Percentiles rank a stretch among this genome's conserved stretches.
Evolutionary conservation across 2,888 invertebrate genomes (phyloP).

Genomic region (Saturnia pavonia): DNA sequence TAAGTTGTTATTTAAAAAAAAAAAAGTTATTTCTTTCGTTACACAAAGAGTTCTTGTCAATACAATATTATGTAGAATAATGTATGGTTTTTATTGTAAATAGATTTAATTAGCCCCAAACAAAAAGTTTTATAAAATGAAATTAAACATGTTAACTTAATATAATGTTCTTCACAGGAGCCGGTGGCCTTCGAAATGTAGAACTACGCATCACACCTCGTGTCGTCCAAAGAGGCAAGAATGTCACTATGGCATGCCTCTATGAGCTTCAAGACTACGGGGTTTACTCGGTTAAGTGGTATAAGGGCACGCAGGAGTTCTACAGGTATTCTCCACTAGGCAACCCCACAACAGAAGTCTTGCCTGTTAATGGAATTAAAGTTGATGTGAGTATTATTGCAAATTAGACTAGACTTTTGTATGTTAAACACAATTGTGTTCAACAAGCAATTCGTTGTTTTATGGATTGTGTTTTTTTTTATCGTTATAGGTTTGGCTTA

Average conservation of each 20-base stretch:
- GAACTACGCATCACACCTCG: conserved; percentile 87
- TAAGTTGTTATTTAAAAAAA: too few relatives aligned
- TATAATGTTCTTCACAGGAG: conserved; percentile 67
- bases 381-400: conserved; percentile 87
- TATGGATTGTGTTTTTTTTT: too few relatives aligned
- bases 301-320: conserved; percentile 90
- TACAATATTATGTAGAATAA: too few relatives aligned
- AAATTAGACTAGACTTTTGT: background rate
- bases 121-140: too few relatives aligned
- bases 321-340: conserved; percentile 91
- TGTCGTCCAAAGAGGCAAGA: conserved; percentile 86
- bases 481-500: too few relatives aligned
- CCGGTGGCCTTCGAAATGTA: conserved; percentile 86
- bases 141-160: too few relatives aligned
- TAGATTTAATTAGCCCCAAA: too few relatives aligned
- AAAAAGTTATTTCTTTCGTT: too few relatives aligned
- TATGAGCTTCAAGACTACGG: conserved; percentile 89
- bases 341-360: conserved; percentile 86
- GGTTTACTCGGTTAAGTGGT: conserved; percentile 93
- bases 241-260: conserved; percentile 87
- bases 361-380: conserved; percentile 87
- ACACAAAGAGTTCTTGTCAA: too few relatives aligned
- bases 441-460: too few relatives aligned
- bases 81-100: too few relatives aligned
- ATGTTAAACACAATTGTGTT: too few relatives aligned